Evolutionary conservation across 2,797 vertebrate species (phyloP).

Genomic region (Pseudomugil gertrudae): DNA sequence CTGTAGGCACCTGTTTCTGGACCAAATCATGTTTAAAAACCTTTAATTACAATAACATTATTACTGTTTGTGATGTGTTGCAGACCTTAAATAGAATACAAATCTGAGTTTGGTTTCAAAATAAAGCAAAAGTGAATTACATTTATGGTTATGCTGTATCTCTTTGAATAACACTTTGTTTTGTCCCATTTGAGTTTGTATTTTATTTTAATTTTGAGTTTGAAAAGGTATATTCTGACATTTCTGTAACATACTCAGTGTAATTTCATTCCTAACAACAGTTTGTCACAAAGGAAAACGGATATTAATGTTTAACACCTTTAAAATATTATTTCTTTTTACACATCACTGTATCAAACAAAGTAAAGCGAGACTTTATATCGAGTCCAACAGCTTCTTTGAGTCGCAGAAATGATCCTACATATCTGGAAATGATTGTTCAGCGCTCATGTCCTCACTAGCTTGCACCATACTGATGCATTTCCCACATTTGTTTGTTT

Average conservation of each 20-base stretch:
- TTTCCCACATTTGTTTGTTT: conserved; percentile 54
- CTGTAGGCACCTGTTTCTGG: too few species aligned
- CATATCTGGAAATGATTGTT: conserved; percentile 51
- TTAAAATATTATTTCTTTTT: not conserved
- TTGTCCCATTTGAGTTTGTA: not conserved
- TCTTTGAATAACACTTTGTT: not conserved
- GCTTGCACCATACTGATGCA: conserved; percentile 42
- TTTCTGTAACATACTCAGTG: not conserved
- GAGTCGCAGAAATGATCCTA: not conserved
- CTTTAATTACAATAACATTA: not conserved
- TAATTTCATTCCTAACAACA: not conserved
- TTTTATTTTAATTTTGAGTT: not conserved
- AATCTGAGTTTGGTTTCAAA: not conserved
- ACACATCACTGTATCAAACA: not conserved
- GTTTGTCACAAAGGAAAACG: not conserved
- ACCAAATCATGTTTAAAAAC: too few species aligned
- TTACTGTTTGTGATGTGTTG: not conserved
- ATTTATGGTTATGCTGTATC: not conserved
- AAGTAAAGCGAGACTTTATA: not conserved
- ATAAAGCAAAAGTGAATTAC: not conserved
- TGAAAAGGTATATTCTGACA: too few species aligned
- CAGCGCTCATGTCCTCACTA: conserved; percentile 38
- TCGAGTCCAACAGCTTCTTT: not conserved
- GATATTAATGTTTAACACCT: not conserved
- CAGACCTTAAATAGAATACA: not conserved